phyloP scores from a whole-genome alignment of 2,888 invertebrate species.

The Nebria brevicollis region DNA sequence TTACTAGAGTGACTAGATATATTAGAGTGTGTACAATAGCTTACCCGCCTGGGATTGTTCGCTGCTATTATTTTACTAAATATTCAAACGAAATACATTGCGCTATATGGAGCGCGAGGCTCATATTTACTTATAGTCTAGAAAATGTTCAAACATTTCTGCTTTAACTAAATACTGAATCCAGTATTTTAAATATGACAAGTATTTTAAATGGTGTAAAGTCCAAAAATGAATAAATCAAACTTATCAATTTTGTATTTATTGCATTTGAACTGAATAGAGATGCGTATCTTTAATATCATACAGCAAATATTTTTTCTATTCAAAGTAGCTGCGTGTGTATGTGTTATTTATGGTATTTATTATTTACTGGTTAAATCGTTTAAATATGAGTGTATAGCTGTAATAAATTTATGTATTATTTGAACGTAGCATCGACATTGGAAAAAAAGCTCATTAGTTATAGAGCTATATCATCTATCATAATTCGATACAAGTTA shows the following conservation, averaged over 20 bases:
- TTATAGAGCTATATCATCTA: constrained; percentile 20
- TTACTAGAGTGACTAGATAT: too few relatives aligned
- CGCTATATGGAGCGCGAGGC: too few relatives aligned
- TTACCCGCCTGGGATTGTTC: too few relatives aligned
- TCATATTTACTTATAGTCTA: too few relatives aligned
- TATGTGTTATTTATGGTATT: not conserved
- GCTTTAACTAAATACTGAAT: too few relatives aligned
- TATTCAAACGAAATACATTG: too few relatives aligned
- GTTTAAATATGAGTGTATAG: not conserved
- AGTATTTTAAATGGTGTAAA: too few relatives aligned
- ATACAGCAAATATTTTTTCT: not conserved
- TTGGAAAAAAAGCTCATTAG: constrained; percentile 7
- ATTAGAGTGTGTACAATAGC: too few relatives aligned
- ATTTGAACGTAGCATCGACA: not conserved
- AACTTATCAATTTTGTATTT: not conserved
- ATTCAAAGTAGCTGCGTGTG: not conserved
- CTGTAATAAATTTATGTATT: not conserved
- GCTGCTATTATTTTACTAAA: too few relatives aligned
- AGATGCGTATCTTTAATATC: not conserved
- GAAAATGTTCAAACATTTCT: too few relatives aligned
- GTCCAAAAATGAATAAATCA: too few relatives aligned
- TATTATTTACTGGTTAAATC: not conserved
- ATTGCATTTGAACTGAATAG: not conserved
- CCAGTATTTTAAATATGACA: too few relatives aligned
- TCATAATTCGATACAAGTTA: constrained; percentile 26